Conservation (phyloP, 2,888 invertebrate genomes). For the Brenthis ino region DNA sequence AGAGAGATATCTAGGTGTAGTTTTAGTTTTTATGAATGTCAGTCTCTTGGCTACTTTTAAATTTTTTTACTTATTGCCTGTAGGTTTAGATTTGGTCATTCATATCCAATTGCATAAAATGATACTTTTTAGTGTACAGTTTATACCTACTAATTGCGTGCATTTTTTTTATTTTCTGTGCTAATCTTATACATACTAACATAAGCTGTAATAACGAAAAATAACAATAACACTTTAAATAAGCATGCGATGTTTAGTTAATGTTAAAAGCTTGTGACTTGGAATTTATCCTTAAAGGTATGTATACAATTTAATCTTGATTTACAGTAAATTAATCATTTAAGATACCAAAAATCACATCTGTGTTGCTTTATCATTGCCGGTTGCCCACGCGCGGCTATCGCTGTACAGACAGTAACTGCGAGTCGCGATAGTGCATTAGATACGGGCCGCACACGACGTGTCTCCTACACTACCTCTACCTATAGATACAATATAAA, state of each 20-base stretch:
- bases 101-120: too few relatives aligned
- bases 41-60: too few relatives aligned
- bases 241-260: not conserved
- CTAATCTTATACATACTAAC: too few relatives aligned
- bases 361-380: conserved; percentile 51
- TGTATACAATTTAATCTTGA: not conserved
- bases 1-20: too few relatives aligned
- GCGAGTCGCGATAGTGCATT: conserved; percentile 65
- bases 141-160: too few relatives aligned
- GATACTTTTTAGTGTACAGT: too few relatives aligned
- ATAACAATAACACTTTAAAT: too few relatives aligned
- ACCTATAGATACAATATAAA: not conserved
- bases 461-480: conserved; percentile 17
- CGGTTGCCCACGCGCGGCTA: conserved; percentile 60
- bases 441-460: conserved; percentile 68
- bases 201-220: too few relatives aligned
- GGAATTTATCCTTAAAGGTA: not conserved
- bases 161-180: too few relatives aligned
- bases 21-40: too few relatives aligned
- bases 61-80: too few relatives aligned
- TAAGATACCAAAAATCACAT: conserved; percentile 31
- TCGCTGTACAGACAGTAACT: conserved; percentile 71
- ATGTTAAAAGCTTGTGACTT: not conserved
- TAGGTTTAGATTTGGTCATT: too few relatives aligned
- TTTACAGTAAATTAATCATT: conserved; percentile 3